Evolutionary conservation across 2,888 invertebrate species (phyloP), one percentile per base, ranked within the genome.

Genomic region (Xestoiulus laeticollis): DNA sequence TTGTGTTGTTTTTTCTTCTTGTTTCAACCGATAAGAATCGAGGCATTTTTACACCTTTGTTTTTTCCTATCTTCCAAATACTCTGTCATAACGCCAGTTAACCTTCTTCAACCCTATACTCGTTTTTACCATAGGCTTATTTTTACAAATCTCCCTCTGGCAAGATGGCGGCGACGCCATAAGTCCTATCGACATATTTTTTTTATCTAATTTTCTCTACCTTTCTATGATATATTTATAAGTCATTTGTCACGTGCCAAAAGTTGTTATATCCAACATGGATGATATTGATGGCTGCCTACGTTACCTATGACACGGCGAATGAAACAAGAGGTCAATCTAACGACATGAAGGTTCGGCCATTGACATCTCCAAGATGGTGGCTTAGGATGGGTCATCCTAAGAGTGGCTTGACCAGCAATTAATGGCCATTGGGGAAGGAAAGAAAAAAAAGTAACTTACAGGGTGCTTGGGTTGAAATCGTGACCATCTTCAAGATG

Each of bases 61-160:
- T 59, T 59, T 59, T 59, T 59, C 59, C 59, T 59, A 59, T 59
- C 59, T 59, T n/a, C 59, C 59, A 59, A 59, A 59, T 59, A 59
- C 59, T 59, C 19, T 59, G 59, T 59, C 59, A 59, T 59, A 59
- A 59, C 59, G 59, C 59, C 59, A 59, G 59, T 59, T 59, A 59
- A 59, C 59, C 59, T 59, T 48, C 16, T 48, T 48, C 48, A 38
- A 38, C 48, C 12, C 48, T 16, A 43, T 43, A 16, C 48, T 12
- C 48, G 48, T 48, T 59, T 59, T 59, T 59, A 59, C 59, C 59
- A 59, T 16, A 16, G 48, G 48, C 48, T 48, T 48, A 38, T 48
- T 48, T 48, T 16, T 59, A n/a, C 59, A n/a, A 16, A n/a, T 59
- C 5, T 59, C 59, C 59, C 59, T 59, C 59, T n/a, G 59, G 59